Conservation (phyloP, 2,797 vertebrate species). For the Danio aesculapii region DNA sequence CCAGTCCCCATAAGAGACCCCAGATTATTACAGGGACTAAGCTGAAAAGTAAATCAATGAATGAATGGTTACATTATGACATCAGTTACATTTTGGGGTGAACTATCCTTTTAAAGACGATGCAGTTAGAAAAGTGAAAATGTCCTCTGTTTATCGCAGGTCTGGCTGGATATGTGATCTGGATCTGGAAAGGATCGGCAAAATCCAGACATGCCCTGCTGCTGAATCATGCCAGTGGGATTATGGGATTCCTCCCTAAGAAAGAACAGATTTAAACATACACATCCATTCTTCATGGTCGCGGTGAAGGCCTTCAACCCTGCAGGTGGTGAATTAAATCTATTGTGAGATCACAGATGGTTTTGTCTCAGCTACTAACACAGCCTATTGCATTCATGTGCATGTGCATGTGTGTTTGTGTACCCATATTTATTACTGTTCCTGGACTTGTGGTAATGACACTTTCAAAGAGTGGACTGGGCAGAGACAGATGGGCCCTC, state of each 20-base stretch:
- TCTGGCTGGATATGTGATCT: constrained; percentile 16
- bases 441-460: neutral
- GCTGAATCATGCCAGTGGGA: constrained; percentile 36
- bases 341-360: constrained; percentile 33
- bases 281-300: neutral
- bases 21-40: no score
- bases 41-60: no score
- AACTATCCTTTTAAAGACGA: neutral
- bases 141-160: constrained; percentile 20
- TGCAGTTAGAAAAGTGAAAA: neutral
- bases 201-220: constrained; percentile 8
- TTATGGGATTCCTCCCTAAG: constrained; percentile 25
- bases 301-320: neutral
- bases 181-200: neutral
- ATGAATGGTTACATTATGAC: no score
- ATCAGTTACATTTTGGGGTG: no score
- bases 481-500: constrained; percentile 21
- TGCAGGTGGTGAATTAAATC: constrained; percentile 37
- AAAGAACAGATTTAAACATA: constrained; percentile 34
- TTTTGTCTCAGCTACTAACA: constrained; percentile 27
- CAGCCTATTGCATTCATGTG: neutral
- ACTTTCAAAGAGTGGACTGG: neutral
- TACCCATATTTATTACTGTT: constrained; percentile 7
- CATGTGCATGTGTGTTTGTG: neutral
- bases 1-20: no score